phyloP scores from a whole-genome alignment of 2,888 invertebrate species.

The Galeopsomyia nigrocyanea region DNA sequence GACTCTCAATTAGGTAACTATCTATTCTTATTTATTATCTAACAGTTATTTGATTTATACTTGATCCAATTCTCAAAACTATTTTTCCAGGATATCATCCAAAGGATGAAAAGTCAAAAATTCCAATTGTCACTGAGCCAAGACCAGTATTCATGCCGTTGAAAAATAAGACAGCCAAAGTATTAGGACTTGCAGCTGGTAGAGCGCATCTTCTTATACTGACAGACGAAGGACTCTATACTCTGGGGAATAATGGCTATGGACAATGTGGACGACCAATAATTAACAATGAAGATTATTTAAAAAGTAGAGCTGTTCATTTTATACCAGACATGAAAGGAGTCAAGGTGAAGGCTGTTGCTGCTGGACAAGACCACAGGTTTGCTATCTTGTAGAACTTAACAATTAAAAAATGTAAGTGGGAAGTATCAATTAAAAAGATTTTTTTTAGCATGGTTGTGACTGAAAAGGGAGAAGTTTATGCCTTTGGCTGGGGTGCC shows the following conservation, averaged over 20 bases:
- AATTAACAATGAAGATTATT: conserved; percentile 82
- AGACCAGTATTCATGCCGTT: conserved; percentile 80
- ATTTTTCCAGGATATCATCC: conserved; percentile 41
- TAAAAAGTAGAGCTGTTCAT: conserved; percentile 76
- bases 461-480: conserved; percentile 85
- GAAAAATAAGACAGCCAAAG: conserved; percentile 71
- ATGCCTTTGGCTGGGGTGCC: conserved; percentile 92
- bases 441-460: conserved; percentile 76
- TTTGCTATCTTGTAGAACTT: conserved; percentile 58
- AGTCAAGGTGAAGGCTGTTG: conserved; percentile 76
- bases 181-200: conserved; percentile 81
- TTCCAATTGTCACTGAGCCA: conserved; percentile 79
- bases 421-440: too few relatives aligned
- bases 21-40: not conserved
- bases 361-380: conserved; percentile 95
- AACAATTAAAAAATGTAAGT: too few relatives aligned
- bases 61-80: conserved; percentile 1
- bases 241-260: conserved; percentile 91
- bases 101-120: conserved; percentile 74
- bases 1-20: conserved; percentile 88
- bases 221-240: conserved; percentile 85
- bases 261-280: conserved; percentile 93
- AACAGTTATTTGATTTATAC: not conserved
- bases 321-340: conserved; percentile 76
- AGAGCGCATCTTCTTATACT: conserved; percentile 88